These are phyloP conservation scores for Leptosomus discolor DNA, from an alignment of 2,113 vertebrate genomes.

Conservation along the genomic window DNA sequence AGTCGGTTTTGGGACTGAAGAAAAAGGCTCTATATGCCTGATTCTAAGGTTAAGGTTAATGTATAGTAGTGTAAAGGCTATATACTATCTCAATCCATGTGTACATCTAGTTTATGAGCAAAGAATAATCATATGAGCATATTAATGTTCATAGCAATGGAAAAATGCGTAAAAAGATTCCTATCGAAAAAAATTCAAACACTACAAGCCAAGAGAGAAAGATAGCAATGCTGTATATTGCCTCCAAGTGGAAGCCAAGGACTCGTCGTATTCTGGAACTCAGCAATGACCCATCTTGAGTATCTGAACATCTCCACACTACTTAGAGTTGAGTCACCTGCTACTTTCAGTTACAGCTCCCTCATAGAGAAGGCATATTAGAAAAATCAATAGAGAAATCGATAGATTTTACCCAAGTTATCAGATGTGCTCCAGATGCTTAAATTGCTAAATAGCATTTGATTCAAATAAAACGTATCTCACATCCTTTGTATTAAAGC, in stretches of 20 bases:
- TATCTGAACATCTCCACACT: neutral
- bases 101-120: neutral
- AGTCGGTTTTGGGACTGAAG: neutral
- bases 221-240: neutral
- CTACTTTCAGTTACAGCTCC: constrained; percentile 14
- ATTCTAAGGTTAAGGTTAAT: neutral
- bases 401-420: constrained; percentile 60
- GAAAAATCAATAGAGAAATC: constrained; percentile 70
- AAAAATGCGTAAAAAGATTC: neutral
- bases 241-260: neutral
- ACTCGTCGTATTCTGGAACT: neutral
- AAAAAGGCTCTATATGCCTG: neutral
- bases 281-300: neutral
- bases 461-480: constrained; percentile 44
- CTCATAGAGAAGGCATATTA: constrained; percentile 20
- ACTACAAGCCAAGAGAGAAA: neutral
- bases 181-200: neutral
- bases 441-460: constrained; percentile 64
- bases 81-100: neutral
- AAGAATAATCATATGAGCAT: too few relatives aligned
- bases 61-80: neutral
- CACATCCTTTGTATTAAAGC: constrained; percentile 41
- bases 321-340: neutral
- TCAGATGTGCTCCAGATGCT: constrained; percentile 56
- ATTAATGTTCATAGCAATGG: neutral